Percentiles rank a stretch among this genome's conserved stretches.
phyloP scores from a whole-genome alignment of 2,888 invertebrate species.

The Drosophila tanythrix region DNA sequence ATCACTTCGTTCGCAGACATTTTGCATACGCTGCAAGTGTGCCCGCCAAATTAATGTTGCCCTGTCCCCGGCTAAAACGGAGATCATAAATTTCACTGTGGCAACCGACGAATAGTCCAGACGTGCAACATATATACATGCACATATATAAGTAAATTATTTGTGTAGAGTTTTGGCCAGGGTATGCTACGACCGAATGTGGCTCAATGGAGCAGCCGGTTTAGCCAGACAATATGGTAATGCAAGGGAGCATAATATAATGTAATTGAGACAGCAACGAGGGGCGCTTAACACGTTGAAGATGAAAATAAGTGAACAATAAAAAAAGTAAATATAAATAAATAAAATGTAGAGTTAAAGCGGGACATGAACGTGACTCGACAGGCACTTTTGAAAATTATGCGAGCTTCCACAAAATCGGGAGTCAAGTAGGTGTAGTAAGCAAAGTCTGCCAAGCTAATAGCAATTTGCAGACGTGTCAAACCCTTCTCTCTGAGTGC shows the following conservation, averaged over 20 bases:
- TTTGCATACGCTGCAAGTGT: conserved; percentile 47
- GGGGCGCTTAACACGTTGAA: conserved; percentile 41
- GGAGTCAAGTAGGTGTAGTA: conserved; percentile 4
- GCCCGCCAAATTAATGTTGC: conserved; percentile 14
- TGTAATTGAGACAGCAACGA: conserved; percentile 69
- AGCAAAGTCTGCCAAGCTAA: conserved; percentile 18
- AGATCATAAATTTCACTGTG: conserved; percentile 37
- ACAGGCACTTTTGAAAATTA: conserved; percentile 50
- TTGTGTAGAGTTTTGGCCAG: conserved; percentile 3
- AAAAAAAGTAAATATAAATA: conserved; percentile 34
- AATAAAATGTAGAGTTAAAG: conserved; percentile 30
- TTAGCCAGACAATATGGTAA: conserved; percentile 76
- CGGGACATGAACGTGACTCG: conserved; percentile 23
- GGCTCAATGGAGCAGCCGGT: conserved; percentile 7
- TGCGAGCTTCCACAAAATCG: conserved; percentile 19
- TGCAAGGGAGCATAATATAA: conserved; percentile 67
- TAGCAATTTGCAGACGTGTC: conserved; percentile 42
- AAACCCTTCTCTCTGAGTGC: conserved; percentile 54
- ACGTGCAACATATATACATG: not conserved
- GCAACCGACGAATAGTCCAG: conserved; percentile 2
- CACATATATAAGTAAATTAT: not conserved
- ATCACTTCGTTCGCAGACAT: conserved; percentile 40
- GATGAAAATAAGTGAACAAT: conserved; percentile 22
- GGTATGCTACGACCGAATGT: conserved; percentile 26
- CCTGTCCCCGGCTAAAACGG: conserved; percentile 1